Evolutionary conservation across 1,140 invertebrate genomes (phyloP).

Genomic region (Neelides sp.): DNA sequence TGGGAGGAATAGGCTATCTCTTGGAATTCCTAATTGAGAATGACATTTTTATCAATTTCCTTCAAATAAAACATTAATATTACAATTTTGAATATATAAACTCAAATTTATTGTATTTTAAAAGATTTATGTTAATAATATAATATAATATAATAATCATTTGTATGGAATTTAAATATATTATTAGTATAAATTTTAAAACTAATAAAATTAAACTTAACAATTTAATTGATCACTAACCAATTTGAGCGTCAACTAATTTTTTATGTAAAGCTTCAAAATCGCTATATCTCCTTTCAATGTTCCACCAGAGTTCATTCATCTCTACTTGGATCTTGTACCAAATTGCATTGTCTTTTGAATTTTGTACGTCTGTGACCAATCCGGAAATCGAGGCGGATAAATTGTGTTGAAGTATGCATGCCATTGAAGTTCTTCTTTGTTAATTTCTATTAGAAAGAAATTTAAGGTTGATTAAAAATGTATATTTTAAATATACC

Average conservation of each 20-base stretch:
- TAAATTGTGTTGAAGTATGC: slow-evolving; percentile 45
- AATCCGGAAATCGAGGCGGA: slow-evolving; percentile 48
- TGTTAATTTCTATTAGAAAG: neutral
- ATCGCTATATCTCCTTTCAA: slow-evolving; percentile 74
- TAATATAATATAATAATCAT: too few species aligned
- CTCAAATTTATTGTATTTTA: too few species aligned
- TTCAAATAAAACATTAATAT: too few species aligned
- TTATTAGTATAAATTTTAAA: neutral
- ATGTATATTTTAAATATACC: too few species aligned
- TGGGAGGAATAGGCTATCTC: slow-evolving; percentile 60
- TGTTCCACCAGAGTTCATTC: slow-evolving; percentile 59
- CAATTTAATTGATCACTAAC: neutral
- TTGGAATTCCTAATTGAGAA: slow-evolving; percentile 57
- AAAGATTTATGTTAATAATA: too few species aligned
- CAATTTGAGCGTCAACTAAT: slow-evolving; percentile 54
- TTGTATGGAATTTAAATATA: too few species aligned
- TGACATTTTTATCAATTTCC: too few species aligned
- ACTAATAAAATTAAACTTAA: slow-evolving; percentile 5
- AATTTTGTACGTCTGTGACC: slow-evolving; percentile 35
- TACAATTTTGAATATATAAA: too few species aligned
- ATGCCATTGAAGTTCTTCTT: slow-evolving; percentile 43
- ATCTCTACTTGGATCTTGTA: slow-evolving; percentile 56
- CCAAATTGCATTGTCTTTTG: slow-evolving; percentile 46
- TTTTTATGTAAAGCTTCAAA: slow-evolving; percentile 76
- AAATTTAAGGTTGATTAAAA: neutral